These are phyloP conservation scores for Pyrgilauda ruficollis DNA, from an alignment of 2,113 vertebrate species.

Conservation along the genomic window DNA sequence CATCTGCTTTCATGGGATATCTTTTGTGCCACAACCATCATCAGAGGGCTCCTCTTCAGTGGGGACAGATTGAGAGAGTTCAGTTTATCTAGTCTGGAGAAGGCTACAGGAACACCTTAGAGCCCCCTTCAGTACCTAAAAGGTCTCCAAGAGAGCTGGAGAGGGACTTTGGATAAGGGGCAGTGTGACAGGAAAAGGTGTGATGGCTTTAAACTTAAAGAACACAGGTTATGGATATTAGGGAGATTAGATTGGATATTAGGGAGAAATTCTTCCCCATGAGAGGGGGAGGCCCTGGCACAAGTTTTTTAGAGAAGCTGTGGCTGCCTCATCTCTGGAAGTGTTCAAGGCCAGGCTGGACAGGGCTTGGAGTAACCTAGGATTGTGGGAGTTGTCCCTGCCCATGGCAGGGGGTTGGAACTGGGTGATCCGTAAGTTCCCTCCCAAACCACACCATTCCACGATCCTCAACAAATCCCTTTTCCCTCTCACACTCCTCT, in stretches of 20 bases:
- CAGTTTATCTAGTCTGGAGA: not conserved
- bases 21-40: not conserved
- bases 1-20: not conserved
- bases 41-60: not conserved
- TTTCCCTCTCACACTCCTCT: not conserved
- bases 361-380: accelerated
- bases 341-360: not conserved
- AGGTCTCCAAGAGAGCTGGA: not conserved
- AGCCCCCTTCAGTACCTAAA: not conserved
- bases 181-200: not conserved
- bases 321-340: not conserved
- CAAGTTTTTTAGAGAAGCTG: accelerated
- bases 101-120: not conserved
- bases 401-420: accelerated
- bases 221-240: accelerated
- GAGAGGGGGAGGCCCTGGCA: accelerated
- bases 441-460: not conserved
- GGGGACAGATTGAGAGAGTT: not conserved
- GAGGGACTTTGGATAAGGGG: not conserved
- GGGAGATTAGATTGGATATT: not conserved
- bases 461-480: not conserved
- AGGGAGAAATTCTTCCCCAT: not conserved
- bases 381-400: not conserved
- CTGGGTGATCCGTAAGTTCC: accelerated
- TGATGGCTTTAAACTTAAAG: not conserved